Evolutionary conservation across 2,797 vertebrate genomes (phyloP).

Genomic region (Phrynocephalus forsythii): DNA sequence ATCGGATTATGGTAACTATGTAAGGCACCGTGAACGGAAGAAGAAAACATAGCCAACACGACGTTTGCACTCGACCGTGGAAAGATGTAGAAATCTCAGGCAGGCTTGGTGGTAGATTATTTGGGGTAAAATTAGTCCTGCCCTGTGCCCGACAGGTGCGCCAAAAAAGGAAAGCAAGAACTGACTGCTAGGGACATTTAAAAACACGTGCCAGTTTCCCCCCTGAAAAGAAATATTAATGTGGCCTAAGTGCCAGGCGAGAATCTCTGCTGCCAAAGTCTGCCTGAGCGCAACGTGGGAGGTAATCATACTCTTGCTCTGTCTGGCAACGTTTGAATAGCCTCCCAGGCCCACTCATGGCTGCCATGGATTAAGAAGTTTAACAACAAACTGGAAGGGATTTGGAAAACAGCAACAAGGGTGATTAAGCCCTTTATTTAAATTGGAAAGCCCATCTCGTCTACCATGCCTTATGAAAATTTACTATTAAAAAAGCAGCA

Average conservation of each 20-base stretch:
- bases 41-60: constrained; percentile 20
- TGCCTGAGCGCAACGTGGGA: neutral
- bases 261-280: neutral
- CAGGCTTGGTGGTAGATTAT: neutral
- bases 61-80: neutral
- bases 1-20: constrained; percentile 35
- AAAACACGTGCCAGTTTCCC: neutral
- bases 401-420: neutral
- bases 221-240: neutral
- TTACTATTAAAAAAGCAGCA: neutral
- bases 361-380: neutral
- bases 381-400: neutral
- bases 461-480: neutral
- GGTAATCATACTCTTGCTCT: neutral
- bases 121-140: neutral
- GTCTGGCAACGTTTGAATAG: neutral
- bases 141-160: neutral
- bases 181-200: no score
- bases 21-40: constrained; percentile 41
- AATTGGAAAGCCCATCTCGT: neutral
- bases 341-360: neutral
- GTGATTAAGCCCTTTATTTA: neutral
- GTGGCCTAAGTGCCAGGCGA: neutral
- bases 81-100: neutral
- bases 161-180: neutral